phyloP scores from a whole-genome alignment of 2,113 vertebrate genomes.

The Caranx melampygus region DNA sequence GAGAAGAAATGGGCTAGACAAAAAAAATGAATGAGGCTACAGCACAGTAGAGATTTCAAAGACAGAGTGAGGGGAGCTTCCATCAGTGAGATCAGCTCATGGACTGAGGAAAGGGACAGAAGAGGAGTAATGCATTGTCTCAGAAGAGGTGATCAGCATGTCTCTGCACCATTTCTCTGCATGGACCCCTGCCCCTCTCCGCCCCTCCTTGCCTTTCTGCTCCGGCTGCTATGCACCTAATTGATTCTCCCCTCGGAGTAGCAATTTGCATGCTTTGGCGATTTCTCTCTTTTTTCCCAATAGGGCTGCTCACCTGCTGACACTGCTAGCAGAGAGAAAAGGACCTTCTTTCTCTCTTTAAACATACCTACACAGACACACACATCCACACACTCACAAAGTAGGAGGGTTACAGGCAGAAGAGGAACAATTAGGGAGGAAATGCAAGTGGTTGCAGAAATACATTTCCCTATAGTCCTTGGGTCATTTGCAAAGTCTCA shows the following conservation, averaged over 20 bases:
- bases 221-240: constrained; percentile 72
- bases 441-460: constrained; percentile 72
- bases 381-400: constrained; percentile 18
- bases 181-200: constrained; percentile 62
- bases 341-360: constrained; percentile 52
- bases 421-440: constrained; percentile 70
- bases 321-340: constrained; percentile 74
- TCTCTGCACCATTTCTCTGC: constrained; percentile 72
- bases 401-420: constrained; percentile 35
- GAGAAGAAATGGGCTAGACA: constrained; percentile 53
- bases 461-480: constrained; percentile 52
- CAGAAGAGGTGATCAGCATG: constrained; percentile 75
- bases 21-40: constrained; percentile 35
- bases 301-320: constrained; percentile 82
- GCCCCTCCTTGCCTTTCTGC: constrained; percentile 64
- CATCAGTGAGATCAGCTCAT: constrained; percentile 29
- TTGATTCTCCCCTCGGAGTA: constrained; percentile 81
- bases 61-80: constrained; percentile 13
- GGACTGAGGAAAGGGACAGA: constrained; percentile 42
- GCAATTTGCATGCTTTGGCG: constrained; percentile 82
- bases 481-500: constrained; percentile 65
- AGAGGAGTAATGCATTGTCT: constrained; percentile 68
- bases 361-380: constrained; percentile 44
- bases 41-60: constrained; percentile 33
- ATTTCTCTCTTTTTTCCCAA: constrained; percentile 78